phyloP scores from a whole-genome alignment of 2,888 invertebrate genomes.

The Mylabris sibirica region DNA sequence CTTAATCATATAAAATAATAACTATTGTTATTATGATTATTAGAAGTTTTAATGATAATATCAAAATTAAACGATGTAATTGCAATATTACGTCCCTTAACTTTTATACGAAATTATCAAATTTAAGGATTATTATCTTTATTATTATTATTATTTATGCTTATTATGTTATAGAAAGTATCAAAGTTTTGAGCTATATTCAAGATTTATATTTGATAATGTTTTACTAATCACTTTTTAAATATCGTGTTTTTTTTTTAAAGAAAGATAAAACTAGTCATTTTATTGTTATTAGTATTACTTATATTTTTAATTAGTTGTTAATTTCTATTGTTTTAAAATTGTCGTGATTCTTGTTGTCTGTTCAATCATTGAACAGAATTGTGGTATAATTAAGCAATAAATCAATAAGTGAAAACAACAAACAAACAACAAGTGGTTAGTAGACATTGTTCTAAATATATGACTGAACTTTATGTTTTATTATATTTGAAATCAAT shows the following conservation, averaged over 20 bases:
- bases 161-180: slow-evolving; percentile 41
- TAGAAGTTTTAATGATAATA: slow-evolving; percentile 53
- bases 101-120: slow-evolving; percentile 56
- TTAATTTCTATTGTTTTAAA: slow-evolving; percentile 23
- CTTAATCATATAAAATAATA: neutral
- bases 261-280: slow-evolving; percentile 41
- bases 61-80: slow-evolving; percentile 43
- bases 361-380: slow-evolving; percentile 40
- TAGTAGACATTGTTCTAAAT: slow-evolving; percentile 53
- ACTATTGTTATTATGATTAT: slow-evolving; percentile 21
- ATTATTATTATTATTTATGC: neutral
- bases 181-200: slow-evolving; percentile 54
- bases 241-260: slow-evolving; percentile 1
- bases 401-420: slow-evolving; percentile 52
- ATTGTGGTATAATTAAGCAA: slow-evolving; percentile 60
- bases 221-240: slow-evolving; percentile 53
- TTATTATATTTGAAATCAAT: slow-evolving; percentile 29
- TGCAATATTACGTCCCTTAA: slow-evolving; percentile 60
- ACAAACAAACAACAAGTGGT: slow-evolving; percentile 46
- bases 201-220: slow-evolving; percentile 52
- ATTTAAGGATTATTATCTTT: neutral
- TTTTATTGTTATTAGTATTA: slow-evolving; percentile 31
- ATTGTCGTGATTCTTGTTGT: slow-evolving; percentile 35
- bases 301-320: slow-evolving; percentile 28
- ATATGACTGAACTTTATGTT: slow-evolving; percentile 33